Conservation (phyloP, 2,113 vertebrate species). For the Ptilonorhynchus violaceus region DNA sequence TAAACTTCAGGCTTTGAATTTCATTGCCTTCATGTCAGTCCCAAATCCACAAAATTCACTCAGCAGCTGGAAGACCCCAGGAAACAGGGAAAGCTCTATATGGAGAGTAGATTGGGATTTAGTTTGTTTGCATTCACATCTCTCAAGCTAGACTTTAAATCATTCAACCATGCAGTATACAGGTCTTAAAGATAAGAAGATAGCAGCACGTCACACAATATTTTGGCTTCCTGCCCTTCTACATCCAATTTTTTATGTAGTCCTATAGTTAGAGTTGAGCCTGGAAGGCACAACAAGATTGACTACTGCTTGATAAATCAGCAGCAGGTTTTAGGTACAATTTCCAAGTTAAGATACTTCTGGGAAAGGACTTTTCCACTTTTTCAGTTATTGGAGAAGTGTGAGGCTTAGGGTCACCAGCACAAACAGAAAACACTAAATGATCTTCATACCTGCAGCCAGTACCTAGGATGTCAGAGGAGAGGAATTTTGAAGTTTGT, state of each 20-base stretch:
- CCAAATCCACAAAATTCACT: background rate
- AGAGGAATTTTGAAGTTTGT: background rate
- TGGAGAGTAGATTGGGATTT: background rate
- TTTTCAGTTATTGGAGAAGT: background rate
- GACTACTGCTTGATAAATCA: background rate
- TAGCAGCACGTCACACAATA: rapidly evolving
- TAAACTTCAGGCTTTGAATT: background rate
- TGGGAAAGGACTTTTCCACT: background rate
- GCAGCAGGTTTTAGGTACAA: background rate
- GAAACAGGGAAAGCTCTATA: background rate
- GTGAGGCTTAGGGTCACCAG: background rate
- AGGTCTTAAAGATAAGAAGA: background rate
- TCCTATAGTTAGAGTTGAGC: background rate
- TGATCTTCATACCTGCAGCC: background rate
- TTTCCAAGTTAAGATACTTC: background rate
- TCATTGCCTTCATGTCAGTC: background rate
- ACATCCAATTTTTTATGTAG: background rate
- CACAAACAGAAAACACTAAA: background rate
- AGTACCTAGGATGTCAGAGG: background rate
- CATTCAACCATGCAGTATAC: background rate
- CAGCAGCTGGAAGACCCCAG: background rate
- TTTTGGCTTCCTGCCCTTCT: background rate
- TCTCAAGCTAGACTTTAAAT: background rate
- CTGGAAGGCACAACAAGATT: background rate
- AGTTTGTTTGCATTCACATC: background rate